Conservation (phyloP, 2,888 invertebrate species). For the Nomada lathburiana region DNA sequence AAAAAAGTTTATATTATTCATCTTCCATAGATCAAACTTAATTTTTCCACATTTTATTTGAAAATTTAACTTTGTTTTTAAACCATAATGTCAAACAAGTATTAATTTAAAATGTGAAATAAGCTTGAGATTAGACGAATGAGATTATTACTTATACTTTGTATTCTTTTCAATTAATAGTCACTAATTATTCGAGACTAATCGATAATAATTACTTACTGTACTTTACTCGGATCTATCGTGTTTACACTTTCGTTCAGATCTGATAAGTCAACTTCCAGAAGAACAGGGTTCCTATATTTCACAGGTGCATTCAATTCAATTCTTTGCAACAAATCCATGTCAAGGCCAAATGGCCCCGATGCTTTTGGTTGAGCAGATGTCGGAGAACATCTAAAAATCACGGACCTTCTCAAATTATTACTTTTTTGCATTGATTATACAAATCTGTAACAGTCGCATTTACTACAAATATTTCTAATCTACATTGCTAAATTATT, state of each 20-base stretch:
- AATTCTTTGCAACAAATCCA: constrained; percentile 89
- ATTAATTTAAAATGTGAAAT: no score
- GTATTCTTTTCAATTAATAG: neutral
- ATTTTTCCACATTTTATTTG: no score
- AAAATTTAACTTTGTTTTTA: no score
- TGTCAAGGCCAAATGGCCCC: constrained; percentile 93
- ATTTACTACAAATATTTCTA: constrained; percentile 2
- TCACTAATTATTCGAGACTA: neutral
- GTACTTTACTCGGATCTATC: constrained; percentile 69
- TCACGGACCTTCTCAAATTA: constrained; percentile 17
- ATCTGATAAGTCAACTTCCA: constrained; percentile 80
- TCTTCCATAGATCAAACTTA: neutral
- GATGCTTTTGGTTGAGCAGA: constrained; percentile 82
- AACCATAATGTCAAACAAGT: no score
- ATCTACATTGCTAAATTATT: constrained; percentile 9
- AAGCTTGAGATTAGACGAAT: no score
- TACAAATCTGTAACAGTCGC: neutral
- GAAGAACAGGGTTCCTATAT: constrained; percentile 82
- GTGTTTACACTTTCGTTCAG: constrained; percentile 73
- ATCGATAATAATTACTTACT: constrained; percentile 70
- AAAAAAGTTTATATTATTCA: neutral
- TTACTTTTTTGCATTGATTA: neutral
- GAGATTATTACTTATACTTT: neutral
- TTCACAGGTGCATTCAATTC: constrained; percentile 85
- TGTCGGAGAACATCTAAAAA: constrained; percentile 64